Evolutionary conservation across 2,888 invertebrate genomes (phyloP), one percentile per base, ranked within the genome.

Genomic region (Keiferia lycopersicella): DNA sequence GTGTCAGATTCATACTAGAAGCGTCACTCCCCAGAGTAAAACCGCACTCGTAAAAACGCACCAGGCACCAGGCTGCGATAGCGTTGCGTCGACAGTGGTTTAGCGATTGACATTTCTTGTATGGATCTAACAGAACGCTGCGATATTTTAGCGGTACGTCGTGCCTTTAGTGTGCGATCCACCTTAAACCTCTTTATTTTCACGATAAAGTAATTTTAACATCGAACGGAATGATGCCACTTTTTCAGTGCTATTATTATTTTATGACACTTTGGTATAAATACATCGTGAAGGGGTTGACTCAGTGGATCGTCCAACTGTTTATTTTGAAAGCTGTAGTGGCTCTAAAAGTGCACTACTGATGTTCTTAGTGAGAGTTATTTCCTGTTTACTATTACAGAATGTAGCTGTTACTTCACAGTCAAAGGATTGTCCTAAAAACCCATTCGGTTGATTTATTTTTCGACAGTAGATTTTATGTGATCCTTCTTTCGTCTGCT

Each of bases 271-370:
- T 53, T 26, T 53, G 26, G 30, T 30, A 53, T 30, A 53, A 53
- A 53, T 53, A 53, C 26, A 14, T n/a, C 11, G 53, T 14, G 53
- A 53, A 53, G 53, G 53, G 26, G 53, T 26, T 53, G 30, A 53
- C 30, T 26, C 53, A 53, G 53, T 53, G n/a, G 51, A 20, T 11
- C 51, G 11, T 4, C 16, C 45, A n/a, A 45, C 7, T n/a, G 45
- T 45, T 45, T 45, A 45, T 45, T n/a, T 45, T 16, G 45, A 45
- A 12, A n/a, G 41, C 41, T 41, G 34, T 34, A 4, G 6, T 34
- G 34, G 34, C 34, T 11, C 41, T 41, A 41, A 41, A 41, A 41
- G n/a, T 45, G 45, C 45, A 45, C 45, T 45, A 45, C 45, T 45
- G 45, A 45, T 45, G 45, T 45, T 45, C 45, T 45, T 45, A 45